Evolutionary conservation across 2,888 invertebrate genomes (phyloP).

Genomic region (Harmothoe impar): DNA sequence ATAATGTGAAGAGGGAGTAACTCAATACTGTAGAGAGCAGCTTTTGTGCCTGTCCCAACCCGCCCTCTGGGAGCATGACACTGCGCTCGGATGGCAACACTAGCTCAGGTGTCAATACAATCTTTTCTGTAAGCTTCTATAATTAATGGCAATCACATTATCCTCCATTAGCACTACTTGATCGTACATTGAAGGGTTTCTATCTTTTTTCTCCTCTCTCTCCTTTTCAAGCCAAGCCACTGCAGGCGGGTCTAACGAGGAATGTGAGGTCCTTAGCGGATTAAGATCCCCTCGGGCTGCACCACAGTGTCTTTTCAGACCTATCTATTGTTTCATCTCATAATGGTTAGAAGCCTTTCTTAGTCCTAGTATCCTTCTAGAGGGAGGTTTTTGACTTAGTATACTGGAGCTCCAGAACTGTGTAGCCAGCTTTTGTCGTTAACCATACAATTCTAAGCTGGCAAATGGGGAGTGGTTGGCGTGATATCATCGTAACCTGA

Average conservation of each 20-base stretch:
- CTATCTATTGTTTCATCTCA: not conserved
- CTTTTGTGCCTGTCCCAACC: not conserved
- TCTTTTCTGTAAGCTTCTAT: constrained; percentile 22
- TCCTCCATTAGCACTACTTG: constrained; percentile 21
- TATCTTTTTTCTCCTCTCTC: not conserved
- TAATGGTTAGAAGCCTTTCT: not conserved
- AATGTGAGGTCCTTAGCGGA: not conserved
- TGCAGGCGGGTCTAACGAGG: constrained; percentile 8
- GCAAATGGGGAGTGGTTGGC: too few species aligned
- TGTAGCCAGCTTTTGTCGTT: too few species aligned
- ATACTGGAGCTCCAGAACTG: too few species aligned
- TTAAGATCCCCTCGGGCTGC: not conserved
- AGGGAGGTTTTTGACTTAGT: too few species aligned
- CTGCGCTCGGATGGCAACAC: not conserved
- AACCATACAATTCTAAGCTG: too few species aligned
- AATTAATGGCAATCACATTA: constrained; percentile 53
- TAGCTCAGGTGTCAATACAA: not conserved
- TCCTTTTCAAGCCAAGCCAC: not conserved
- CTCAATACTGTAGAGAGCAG: not conserved
- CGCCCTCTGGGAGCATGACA: not conserved
- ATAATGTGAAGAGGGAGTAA: constrained; percentile 2
- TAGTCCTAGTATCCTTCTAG: too few species aligned
- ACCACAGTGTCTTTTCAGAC: not conserved
- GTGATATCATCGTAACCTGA: too few species aligned
- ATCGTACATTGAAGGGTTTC: constrained; percentile 2